Evolutionary conservation across 2,113 vertebrate species (phyloP).

Genomic region (Podilymbus podiceps): DNA sequence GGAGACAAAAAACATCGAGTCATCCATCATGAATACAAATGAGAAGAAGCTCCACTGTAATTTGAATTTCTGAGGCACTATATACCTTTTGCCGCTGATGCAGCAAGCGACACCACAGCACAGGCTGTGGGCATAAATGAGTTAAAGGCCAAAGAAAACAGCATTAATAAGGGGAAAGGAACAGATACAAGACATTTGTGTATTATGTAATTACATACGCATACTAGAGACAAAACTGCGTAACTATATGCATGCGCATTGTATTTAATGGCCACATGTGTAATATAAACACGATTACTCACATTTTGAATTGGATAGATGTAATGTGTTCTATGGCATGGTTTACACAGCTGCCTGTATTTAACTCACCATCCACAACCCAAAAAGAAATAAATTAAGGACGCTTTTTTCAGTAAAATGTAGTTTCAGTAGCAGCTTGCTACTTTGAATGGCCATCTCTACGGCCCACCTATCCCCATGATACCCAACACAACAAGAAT

Average conservation of each 20-base stretch:
- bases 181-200: not conserved
- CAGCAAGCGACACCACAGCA: not conserved
- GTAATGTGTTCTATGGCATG: not conserved
- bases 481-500: too few relatives aligned
- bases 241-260: not conserved
- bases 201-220: not conserved
- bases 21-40: fast-evolving
- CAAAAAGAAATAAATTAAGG: not conserved
- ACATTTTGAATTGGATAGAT: not conserved
- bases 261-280: not conserved
- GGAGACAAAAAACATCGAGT: not conserved
- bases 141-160: not conserved
- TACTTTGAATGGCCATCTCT: not conserved
- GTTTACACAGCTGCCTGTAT: not conserved
- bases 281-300: not conserved
- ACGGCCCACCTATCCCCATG: not conserved
- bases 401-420: not conserved
- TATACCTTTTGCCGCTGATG: not conserved
- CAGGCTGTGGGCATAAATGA: not conserved
- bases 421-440: not conserved
- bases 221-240: not conserved
- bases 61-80: not conserved
- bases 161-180: not conserved
- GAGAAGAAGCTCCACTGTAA: not conserved
- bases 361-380: not conserved